Evolutionary conservation across 2,888 invertebrate genomes (phyloP).

Genomic region (Drosophila nigritarsus): DNA sequence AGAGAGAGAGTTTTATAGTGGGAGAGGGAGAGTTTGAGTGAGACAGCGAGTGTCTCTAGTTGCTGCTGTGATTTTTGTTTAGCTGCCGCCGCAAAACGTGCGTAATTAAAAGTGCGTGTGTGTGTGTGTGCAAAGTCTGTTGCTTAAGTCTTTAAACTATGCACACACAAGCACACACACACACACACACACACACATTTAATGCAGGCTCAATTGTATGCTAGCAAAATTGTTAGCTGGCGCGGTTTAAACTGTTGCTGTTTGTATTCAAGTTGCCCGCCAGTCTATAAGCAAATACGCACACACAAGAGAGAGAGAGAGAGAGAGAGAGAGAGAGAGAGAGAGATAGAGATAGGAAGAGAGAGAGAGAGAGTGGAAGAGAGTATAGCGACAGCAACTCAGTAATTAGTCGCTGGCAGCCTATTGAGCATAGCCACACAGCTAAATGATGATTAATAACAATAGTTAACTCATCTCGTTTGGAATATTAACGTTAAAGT

Average conservation of each 20-base stretch:
- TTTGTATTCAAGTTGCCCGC: conserved; percentile 5
- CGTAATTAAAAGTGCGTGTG: conserved; percentile 74
- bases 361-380: not conserved
- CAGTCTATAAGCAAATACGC: conserved; percentile 19
- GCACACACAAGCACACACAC: conserved; percentile 35
- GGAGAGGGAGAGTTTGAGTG: not conserved
- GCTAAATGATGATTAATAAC: not conserved
- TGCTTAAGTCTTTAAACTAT: conserved; percentile 51
- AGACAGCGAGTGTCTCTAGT: conserved; percentile 15
- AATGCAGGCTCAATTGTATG: conserved; percentile 30
- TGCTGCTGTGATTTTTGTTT: conserved; percentile 67
- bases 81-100: conserved; percentile 71
- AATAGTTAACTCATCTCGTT: not conserved
- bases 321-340: not conserved
- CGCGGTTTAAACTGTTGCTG: conserved; percentile 66
- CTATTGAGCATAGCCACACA: not conserved
- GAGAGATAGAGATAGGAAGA: not conserved
- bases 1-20: not conserved
- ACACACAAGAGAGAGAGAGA: conserved; percentile 13
- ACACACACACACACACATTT: conserved; percentile 2
- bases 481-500: not conserved
- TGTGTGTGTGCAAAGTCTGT: conserved; percentile 33
- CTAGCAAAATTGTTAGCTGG: conserved; percentile 23
- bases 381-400: not conserved
- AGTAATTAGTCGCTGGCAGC: not conserved